Conservation (phyloP, 2,113 vertebrate genomes). For the Nothobranchius furzeri region DNA sequence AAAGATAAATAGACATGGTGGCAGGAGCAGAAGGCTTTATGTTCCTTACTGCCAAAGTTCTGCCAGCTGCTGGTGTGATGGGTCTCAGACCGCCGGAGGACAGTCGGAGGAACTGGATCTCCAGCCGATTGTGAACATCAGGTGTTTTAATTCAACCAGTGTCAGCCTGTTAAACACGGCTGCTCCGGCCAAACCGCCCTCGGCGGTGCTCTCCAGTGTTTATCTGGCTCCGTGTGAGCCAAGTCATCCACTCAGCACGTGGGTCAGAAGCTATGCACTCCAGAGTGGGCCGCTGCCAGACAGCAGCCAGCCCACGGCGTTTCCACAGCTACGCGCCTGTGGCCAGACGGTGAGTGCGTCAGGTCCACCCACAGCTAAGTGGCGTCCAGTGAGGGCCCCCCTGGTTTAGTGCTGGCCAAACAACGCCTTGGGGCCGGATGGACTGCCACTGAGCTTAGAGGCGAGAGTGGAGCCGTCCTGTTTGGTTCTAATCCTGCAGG, state of each 20-base stretch:
- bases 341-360: constrained; percentile 60
- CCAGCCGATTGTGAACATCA: constrained; percentile 63
- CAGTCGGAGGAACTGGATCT: constrained; percentile 40
- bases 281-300: constrained; percentile 55
- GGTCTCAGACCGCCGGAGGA: constrained; percentile 24
- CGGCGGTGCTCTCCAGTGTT: constrained; percentile 57
- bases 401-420: constrained; percentile 60
- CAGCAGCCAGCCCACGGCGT: constrained; percentile 32
- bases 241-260: constrained; percentile 42
- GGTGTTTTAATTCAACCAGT: constrained; percentile 55
- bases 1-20: no score
- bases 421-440: constrained; percentile 64
- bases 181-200: constrained; percentile 63
- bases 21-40: no score
- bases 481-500: no score
- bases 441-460: constrained; percentile 30
- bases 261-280: constrained; percentile 69
- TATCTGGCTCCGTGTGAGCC: constrained; percentile 43
- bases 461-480: not conserved
- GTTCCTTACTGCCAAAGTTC: no score
- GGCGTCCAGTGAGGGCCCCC: constrained; percentile 66
- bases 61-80: no score
- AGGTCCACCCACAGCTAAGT: constrained; percentile 68
- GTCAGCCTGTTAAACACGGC: constrained; percentile 53
- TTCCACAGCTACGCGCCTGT: constrained; percentile 68